Percentiles rank a stretch among this genome's conserved stretches.
Evolutionary conservation across 1,140 invertebrate species (phyloP).

Genomic region (Drosophila persimilis): DNA sequence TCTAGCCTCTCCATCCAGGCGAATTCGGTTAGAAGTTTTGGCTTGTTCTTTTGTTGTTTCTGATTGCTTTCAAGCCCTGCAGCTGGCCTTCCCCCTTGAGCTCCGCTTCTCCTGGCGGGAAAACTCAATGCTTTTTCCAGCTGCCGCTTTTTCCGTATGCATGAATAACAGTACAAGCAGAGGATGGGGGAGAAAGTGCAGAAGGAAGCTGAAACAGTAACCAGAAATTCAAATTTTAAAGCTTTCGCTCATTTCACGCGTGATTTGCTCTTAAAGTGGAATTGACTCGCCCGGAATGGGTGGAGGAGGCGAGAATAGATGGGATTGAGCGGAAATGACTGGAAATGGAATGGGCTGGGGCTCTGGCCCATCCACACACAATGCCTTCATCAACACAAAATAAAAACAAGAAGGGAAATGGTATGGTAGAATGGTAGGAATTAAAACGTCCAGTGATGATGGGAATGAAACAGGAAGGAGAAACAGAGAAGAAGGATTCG

Average conservation of each 20-base stretch:
- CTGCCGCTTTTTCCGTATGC: slow-evolving; percentile 45
- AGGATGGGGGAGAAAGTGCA: too few relatives aligned
- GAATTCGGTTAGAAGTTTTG: slow-evolving; percentile 27
- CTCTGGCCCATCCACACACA: slow-evolving; percentile 33
- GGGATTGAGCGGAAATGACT: not conserved
- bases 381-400: slow-evolving; percentile 60
- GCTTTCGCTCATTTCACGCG: slow-evolving; percentile 37
- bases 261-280: slow-evolving; percentile 46
- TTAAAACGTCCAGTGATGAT: too few relatives aligned
- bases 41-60: slow-evolving; percentile 44
- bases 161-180: slow-evolving; percentile 30
- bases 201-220: not conserved
- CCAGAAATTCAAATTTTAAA: slow-evolving; percentile 40
- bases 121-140: slow-evolving; percentile 44
- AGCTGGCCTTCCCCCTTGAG: slow-evolving; percentile 15
- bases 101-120: slow-evolving; percentile 1
- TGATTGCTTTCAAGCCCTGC: slow-evolving; percentile 51
- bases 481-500: slow-evolving; percentile 30
- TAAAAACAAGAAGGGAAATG: too few relatives aligned
- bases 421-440: too few relatives aligned
- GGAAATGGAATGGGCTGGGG: slow-evolving; percentile 1
- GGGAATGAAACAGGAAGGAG: slow-evolving; percentile 8
- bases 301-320: not conserved
- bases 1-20: too few relatives aligned
- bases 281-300: slow-evolving; percentile 10